Evolutionary conservation across 1,140 invertebrate species (phyloP), one percentile per base, ranked within the genome.

Genomic region (Drosophila ohnishii): DNA sequence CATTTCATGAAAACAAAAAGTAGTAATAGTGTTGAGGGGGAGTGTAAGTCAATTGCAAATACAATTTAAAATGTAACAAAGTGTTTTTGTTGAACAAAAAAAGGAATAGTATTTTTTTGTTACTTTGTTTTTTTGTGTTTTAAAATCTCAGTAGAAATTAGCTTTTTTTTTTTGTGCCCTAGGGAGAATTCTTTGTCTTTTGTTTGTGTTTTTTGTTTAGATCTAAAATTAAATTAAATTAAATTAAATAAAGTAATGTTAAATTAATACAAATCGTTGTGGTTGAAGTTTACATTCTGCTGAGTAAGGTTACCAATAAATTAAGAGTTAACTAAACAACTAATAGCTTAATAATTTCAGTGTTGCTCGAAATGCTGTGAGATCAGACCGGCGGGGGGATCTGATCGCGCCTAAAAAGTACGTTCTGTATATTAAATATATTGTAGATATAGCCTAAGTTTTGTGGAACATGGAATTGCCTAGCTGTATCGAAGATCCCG

Each of bases 151-250:
- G 25, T 53, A 22, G 32, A 56, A 69, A 69, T 73, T 45, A 65
- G 65, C 64, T 61, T 34, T 61, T 51, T 34, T 61, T 51, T 64
- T 69, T 80, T 90, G 87, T 74, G 88, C 83, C 87, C 87, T 87
- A 77, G 83, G 83, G 87, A 90, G 87, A 90, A 90, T 90, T 90
- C 88, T 90, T 90, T 81, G 87, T 90, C 80, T 88, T 88, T 74
- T 83, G 51, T 69, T 39, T 85, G 40, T 34, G 10, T 50, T 22
- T 64, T 50, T 16, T 60, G 30, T 67, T 32, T 67, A 78, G 45
- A 45, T 30, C 58, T 44, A 69, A 8, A 34, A 48, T 50, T 50
- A 61, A 75, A 59, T 71, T 78, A 69, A 69, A 65, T 64, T 66
- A 63, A 73, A 53, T 72, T 81, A 76, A 79, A 85, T 89, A 22